Base-by-base conservation (phyloP, 2,797 vertebrate genomes). In the Lophius americanus region DNA sequence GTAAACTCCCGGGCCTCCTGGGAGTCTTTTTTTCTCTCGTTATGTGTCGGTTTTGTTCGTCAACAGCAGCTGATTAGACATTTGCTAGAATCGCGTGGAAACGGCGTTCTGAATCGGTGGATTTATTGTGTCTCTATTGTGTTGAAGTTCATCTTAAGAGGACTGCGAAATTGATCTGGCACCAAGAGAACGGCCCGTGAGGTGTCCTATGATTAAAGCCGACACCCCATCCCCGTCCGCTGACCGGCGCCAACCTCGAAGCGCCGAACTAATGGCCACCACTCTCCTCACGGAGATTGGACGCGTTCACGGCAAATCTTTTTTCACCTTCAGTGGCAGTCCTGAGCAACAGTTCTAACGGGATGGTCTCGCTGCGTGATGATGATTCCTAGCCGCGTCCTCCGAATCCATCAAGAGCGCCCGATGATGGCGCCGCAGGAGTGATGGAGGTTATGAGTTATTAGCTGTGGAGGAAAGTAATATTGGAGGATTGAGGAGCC, bases 401-500 rank as follows among this genome's bases (percentile, higher is more conserved):
- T 68, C 44, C 1, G 33, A 78, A 91, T 88, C 78, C 77, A 89
- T 88, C 74, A 76, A 8, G 33, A 56, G 69, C 39, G 78, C 67
- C 52, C 60, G 73, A 84, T 83, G 85, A 89, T 85, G 59, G 64
- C 38, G 78, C 59, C 76, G 81, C 72, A 62, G 73, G 78, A 88
- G 71, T 79, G 88, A 90, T 87, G 83, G 81, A 78, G 80, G 83
- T 76, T 82, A 86, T 88, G 86, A 90, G 88, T 89, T 88, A 91
- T 91, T 85, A 86, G 82, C 74, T 74, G 66, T 68, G 41, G 78
- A 66, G 70, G 76, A 85, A 81, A 83, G 75, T 81, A 82, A 84
- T 88, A 87, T 85, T 58, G 81, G 78, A 83, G 83, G 85, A 83
- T 81, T 83, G 84, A 87, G 67, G 75, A 84, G 62, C 75, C 53